Base-by-base conservation (phyloP, 2,797 vertebrate genomes). In the Cygnus olor region DNA sequence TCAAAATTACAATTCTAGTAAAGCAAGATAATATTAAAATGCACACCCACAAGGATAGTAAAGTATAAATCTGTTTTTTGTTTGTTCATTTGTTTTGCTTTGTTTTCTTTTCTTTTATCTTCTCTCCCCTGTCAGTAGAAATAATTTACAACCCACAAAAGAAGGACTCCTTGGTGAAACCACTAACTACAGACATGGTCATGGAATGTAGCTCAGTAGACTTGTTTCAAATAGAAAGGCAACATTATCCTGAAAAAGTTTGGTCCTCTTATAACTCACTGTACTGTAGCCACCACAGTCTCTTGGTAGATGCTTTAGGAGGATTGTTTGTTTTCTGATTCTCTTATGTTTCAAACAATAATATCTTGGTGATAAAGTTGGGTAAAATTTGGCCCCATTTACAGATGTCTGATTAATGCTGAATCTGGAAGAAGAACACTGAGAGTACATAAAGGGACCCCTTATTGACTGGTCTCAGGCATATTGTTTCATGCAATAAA, bases 181-280 rank as follows among this genome's bases (percentile, higher is more conserved):
- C 94, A 97, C 97, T 97, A 98, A 97, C 97, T 98, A 98, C 94
- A 97, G 97, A 98, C 91, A 96, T 96, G 96, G 78, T 97, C 94
- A 96, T 97, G 98, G 98, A 98, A 99, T 98, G 97, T 98, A 98
- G 97, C 96, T 98, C 97, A 98, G 97, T 98, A 97, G 96, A 97
- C 97, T 98, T 96, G 92, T 98, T 98, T 98, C 96, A 96, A 95
- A 98, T 96, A 97, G 68, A 98, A 97, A 98, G 98, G 98, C 98
- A 98, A 98, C 96, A 93, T 98, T 98, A 98, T 97, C 98, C 93
- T 97, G 97, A 97, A 98, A 98, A 97, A 86, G 94, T 98, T 98
- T 99, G 98, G 98, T 99, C 98, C 98, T 98, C 97, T 98, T 92
- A 88, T 64, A 96, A 97, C 97, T 98, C 96, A 97, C 97, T 98